Evolutionary conservation across 2,888 invertebrate genomes (phyloP).

Genomic region (Archips xylosteana): DNA sequence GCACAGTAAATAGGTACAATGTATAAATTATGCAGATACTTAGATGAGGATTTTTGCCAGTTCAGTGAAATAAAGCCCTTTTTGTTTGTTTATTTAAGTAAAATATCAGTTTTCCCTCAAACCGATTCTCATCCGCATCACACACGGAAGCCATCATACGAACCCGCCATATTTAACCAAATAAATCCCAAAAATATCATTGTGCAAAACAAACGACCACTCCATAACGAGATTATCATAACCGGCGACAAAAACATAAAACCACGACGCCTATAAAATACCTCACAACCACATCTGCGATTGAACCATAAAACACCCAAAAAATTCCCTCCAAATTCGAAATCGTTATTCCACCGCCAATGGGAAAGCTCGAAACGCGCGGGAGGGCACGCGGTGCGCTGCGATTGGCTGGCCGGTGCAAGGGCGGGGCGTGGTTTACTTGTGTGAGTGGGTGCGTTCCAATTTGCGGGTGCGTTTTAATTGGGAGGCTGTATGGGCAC

Average conservation of each 20-base stretch:
- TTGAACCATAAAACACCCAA: constrained; percentile 74
- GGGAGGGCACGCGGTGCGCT: constrained; percentile 69
- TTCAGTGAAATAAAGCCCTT: too few species aligned
- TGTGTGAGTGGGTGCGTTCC: constrained; percentile 69
- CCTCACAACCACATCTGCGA: constrained; percentile 59
- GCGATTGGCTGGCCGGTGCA: constrained; percentile 66
- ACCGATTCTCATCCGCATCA: constrained; percentile 20
- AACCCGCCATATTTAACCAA: constrained; percentile 47
- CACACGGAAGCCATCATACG: constrained; percentile 35
- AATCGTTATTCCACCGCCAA: constrained; percentile 76
- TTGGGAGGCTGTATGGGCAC: constrained; percentile 62
- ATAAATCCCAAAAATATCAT: constrained; percentile 61
- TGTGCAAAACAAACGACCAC: constrained; percentile 73
- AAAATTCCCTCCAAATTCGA: constrained; percentile 77
- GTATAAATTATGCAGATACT: too few species aligned
- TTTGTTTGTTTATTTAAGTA: too few species aligned
- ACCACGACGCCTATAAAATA: constrained; percentile 73
- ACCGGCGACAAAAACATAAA: constrained; percentile 68
- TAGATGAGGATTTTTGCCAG: too few species aligned
- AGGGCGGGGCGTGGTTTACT: constrained; percentile 68
- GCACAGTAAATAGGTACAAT: too few species aligned
- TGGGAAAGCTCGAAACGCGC: constrained; percentile 60
- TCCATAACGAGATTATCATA: constrained; percentile 81
- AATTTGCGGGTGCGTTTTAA: constrained; percentile 65
- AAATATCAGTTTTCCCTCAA: constrained; percentile 1